Evolutionary conservation across 2,888 invertebrate species (phyloP), one percentile per base, ranked within the genome.

Genomic region (Drosophila lacicola): DNA sequence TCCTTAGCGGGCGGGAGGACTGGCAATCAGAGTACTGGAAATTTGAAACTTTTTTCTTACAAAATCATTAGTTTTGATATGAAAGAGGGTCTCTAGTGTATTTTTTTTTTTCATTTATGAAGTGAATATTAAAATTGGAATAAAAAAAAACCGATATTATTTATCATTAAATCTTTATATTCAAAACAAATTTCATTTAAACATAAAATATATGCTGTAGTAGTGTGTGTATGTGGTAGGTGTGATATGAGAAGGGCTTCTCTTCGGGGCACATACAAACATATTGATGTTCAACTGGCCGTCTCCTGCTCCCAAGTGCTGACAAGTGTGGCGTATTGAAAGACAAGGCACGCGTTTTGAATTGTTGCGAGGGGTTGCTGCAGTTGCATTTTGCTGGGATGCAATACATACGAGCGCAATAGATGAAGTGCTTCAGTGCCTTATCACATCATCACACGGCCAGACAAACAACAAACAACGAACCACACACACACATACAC

Each of bases 381-480:
- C 63, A 50, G 62, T 64, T 64, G 67, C 63, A 55, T 61, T 73
- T 60, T 65, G 56, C 44, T 57, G 56, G 46, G 42, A 29, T 60
- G 44, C 46, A 36, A 37, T 6, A 25, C 14, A 44, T n/a, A 39
- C 41, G 33, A 51, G 25, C n/a, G 29, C 37, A 13, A 19, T 54
- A 47, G 49, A 66, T 74, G 66, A 53, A 74, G 57, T 64, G 41
- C 56, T 50, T 39, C 21, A 47, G 65, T 42, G 53, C 78, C 85
- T 81, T 84, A 85, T 85, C 80, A 66, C 72, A 71, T 73, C 84
- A 84, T 74, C 82, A 62, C 68, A 57, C 64, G 17, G 44, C 19
- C 51, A 70, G 55, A 66, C 73, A 74, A 65, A 70, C 46, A 70
- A 70, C 74, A 73, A 82, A 81, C 66, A 71, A 69, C 42, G 45